Conservation (phyloP, 2,113 vertebrate species). For the Bettongia penicillata region DNA sequence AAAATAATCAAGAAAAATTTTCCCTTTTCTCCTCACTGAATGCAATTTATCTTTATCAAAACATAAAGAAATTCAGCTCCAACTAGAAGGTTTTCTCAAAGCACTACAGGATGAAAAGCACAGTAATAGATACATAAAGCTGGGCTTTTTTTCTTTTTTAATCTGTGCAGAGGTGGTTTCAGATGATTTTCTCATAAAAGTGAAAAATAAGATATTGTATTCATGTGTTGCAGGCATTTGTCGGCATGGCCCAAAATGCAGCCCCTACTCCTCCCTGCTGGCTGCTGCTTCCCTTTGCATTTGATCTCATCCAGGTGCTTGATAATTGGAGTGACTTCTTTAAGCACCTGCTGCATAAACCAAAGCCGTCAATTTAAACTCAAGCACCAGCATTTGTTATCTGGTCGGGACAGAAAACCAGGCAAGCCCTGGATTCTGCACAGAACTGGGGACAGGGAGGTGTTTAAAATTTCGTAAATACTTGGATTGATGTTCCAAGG, state of each 20-base stretch:
- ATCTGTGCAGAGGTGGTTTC: conserved; percentile 65
- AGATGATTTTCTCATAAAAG: conserved; percentile 58
- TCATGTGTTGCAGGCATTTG: conserved; percentile 54
- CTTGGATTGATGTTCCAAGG: conserved; percentile 63
- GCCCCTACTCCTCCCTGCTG: background rate
- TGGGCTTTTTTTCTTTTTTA: conserved; percentile 51
- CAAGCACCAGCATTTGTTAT: conserved; percentile 70
- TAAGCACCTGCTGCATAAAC: conserved; percentile 55
- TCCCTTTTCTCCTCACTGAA: conserved; percentile 55
- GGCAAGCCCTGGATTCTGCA: conserved; percentile 52
- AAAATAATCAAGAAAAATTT: conserved; percentile 68
- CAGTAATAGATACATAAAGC: conserved; percentile 69
- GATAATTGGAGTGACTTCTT: conserved; percentile 45
- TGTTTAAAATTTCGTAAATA: conserved; percentile 59
- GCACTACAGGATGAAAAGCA: conserved; percentile 69
- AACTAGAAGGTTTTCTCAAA: conserved; percentile 69
- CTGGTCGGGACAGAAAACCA: conserved; percentile 64
- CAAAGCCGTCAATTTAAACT: conserved; percentile 61
- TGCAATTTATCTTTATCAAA: conserved; percentile 73
- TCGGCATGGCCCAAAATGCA: conserved; percentile 37
- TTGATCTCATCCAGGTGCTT: conserved; percentile 18
- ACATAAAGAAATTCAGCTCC: conserved; percentile 60
- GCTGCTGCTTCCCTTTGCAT: conserved; percentile 32
- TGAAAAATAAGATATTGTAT: conserved; percentile 74
- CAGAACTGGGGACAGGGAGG: conserved; percentile 52